Conservation (phyloP, 2,113 vertebrate species). For the Rhegmatorhina hoffmannsi region DNA sequence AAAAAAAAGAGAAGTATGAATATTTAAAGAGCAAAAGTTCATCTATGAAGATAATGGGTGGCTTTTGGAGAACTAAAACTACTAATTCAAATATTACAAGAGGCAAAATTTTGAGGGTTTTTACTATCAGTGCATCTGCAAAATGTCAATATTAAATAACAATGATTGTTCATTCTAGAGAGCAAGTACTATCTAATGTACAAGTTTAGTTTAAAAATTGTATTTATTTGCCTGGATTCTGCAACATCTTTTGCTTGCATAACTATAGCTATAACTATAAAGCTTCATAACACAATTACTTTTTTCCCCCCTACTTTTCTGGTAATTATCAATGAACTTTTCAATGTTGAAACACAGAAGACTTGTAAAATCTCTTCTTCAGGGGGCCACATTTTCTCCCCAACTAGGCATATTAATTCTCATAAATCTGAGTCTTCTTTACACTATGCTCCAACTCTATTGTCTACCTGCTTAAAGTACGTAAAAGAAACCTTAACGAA, state of each 20-base stretch:
- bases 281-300: neutral
- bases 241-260: neutral
- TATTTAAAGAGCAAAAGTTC: neutral
- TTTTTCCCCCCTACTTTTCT: neutral
- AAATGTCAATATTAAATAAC: neutral
- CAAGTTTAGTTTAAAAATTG: neutral
- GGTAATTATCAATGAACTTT: neutral
- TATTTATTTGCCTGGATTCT: neutral
- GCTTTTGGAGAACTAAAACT: neutral
- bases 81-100: neutral
- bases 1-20: neutral
- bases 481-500: neutral
- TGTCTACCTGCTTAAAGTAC: neutral
- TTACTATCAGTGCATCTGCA: neutral
- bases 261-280: neutral
- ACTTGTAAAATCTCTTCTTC: neutral
- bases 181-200: neutral
- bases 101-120: neutral
- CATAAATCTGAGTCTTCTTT: neutral
- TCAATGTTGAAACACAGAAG: neutral
- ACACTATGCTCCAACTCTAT: neutral
- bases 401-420: neutral
- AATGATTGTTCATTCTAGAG: neutral
- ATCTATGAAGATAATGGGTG: neutral
- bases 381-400: neutral